These are phyloP conservation scores for Sclerodermus sp. DNA, from an alignment of 2,888 invertebrate species.

Conservation along the genomic window DNA sequence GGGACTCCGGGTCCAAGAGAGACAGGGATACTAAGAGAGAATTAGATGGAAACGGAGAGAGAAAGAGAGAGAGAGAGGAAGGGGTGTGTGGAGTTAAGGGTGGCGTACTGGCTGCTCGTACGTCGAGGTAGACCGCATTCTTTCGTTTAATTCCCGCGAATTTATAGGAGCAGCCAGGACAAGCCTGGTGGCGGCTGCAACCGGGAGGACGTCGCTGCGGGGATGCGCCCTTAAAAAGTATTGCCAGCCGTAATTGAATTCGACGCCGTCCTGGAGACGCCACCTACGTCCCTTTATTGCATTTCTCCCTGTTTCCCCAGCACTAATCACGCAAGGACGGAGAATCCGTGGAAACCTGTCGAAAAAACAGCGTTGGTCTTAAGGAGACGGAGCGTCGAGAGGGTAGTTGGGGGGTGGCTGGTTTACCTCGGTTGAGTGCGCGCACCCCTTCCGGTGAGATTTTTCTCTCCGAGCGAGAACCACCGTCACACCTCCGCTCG, in stretches of 20 bases:
- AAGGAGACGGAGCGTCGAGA: neutral
- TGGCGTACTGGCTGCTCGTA: constrained; percentile 41
- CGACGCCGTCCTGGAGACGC: constrained; percentile 30
- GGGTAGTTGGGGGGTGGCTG: too few species aligned
- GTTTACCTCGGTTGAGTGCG: too few species aligned
- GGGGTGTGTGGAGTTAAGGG: constrained; percentile 38
- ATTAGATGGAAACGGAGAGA: constrained; percentile 1
- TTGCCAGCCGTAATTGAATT: constrained; percentile 49
- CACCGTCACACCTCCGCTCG: too few species aligned
- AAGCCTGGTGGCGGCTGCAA: constrained; percentile 28
- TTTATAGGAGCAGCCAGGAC: constrained; percentile 51
- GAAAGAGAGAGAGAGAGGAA: constrained; percentile 13
- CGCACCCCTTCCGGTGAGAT: too few species aligned
- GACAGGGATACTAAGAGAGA: constrained; percentile 13
- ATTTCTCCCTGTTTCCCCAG: neutral
- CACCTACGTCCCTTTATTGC: neutral
- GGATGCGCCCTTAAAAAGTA: constrained; percentile 37
- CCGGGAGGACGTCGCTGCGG: constrained; percentile 19
- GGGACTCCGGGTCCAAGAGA: neutral
- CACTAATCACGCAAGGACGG: neutral
- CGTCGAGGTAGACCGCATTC: constrained; percentile 56
- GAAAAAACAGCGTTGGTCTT: neutral
- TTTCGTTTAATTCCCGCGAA: constrained; percentile 58
- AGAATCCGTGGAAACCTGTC: too few species aligned
- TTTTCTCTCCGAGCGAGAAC: too few species aligned